Conservation (phyloP, 2,113 vertebrate species). For the Girardinichthys multiradiatus region DNA sequence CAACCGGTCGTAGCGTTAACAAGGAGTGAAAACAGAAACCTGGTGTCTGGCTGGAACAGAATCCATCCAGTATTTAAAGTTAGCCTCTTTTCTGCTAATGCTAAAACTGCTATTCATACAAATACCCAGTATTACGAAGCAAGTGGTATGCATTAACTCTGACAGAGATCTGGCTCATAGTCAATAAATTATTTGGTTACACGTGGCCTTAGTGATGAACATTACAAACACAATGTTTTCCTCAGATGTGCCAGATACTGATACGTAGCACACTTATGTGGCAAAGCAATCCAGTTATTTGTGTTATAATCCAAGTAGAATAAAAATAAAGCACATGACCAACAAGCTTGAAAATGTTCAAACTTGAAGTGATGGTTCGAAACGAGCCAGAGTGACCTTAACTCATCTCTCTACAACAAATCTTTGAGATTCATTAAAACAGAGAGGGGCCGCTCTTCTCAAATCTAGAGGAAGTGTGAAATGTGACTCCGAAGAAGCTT, state of each 20-base stretch:
- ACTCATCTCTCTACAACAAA: conserved; percentile 32
- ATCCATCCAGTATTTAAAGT: conserved; percentile 42
- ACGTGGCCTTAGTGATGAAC: too few relatives aligned
- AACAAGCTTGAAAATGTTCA: not conserved
- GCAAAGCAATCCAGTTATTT: not conserved
- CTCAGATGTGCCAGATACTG: too few relatives aligned
- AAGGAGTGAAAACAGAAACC: conserved; percentile 73
- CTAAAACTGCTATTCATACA: conserved; percentile 13
- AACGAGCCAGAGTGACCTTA: not conserved
- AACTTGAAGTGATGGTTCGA: not conserved
- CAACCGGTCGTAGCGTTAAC: conserved; percentile 76
- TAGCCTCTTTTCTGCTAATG: conserved; percentile 8
- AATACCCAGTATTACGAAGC: not conserved
- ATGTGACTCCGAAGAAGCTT: conserved; percentile 69
- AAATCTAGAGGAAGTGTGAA: conserved; percentile 62
- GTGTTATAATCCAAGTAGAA: not conserved
- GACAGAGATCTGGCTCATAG: not conserved
- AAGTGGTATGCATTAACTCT: not conserved
- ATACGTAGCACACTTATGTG: not conserved
- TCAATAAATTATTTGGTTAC: not conserved
- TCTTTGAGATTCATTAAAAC: conserved; percentile 53
- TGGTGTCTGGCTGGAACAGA: conserved; percentile 58
- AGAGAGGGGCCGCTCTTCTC: conserved; percentile 45
- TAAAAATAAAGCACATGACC: not conserved
- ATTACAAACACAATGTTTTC: too few relatives aligned